Evolutionary conservation across 2,888 invertebrate species (phyloP).

Genomic region (Miltochrista miniata): DNA sequence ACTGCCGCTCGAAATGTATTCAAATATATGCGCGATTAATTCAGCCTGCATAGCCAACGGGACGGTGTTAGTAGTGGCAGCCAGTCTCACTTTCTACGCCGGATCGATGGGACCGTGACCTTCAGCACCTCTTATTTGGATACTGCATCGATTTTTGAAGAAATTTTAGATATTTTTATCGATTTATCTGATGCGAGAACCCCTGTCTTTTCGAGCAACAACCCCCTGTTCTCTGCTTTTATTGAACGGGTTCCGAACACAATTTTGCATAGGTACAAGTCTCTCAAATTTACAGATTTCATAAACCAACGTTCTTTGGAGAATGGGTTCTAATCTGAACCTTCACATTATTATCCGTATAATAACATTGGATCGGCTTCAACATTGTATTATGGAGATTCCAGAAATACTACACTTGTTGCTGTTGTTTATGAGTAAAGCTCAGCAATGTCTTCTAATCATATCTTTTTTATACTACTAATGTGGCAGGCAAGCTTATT

Average conservation of each 20-base stretch:
- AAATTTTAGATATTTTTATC: slow-evolving; percentile 23
- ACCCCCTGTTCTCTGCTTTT: too few relatives aligned
- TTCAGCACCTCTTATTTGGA: slow-evolving; percentile 79
- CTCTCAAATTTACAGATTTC: not conserved
- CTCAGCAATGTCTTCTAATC: not conserved
- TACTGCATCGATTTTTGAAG: slow-evolving; percentile 69
- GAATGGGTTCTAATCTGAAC: not conserved
- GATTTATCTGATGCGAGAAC: slow-evolving; percentile 6
- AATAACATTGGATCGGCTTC: not conserved
- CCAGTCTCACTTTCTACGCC: slow-evolving; percentile 82
- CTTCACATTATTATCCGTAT: too few relatives aligned
- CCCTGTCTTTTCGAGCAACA: too few relatives aligned
- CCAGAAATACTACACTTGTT: slow-evolving; percentile 12
- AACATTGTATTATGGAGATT: not conserved
- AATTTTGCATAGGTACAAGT: too few relatives aligned
- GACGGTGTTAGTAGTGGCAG: slow-evolving; percentile 83
- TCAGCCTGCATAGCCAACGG: slow-evolving; percentile 83
- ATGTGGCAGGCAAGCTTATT: too few relatives aligned
- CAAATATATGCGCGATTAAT: slow-evolving; percentile 85
- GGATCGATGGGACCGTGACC: slow-evolving; percentile 83
- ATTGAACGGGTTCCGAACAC: too few relatives aligned
- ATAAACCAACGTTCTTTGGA: not conserved
- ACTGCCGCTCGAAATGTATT: slow-evolving; percentile 75
- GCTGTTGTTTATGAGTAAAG: slow-evolving; percentile 10
- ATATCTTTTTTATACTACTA: too few relatives aligned